A percentile compares a stretch with the other conserved stretches of the same genome.
Conservation (phyloP, 92 coral and sea anemone genomes). For the Scolanthus callimorphus region DNA sequence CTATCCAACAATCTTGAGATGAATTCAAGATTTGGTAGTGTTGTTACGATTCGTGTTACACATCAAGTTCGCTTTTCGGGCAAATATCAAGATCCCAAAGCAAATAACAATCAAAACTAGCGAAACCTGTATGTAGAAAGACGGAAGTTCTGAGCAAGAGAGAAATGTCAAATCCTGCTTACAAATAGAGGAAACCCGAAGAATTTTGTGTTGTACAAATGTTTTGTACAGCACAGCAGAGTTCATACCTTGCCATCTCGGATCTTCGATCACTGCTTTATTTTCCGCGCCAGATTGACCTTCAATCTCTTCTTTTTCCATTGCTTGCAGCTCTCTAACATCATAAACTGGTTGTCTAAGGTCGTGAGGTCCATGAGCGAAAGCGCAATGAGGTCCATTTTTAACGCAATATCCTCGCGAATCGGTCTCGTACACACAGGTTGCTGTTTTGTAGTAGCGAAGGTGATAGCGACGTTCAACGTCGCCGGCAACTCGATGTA, state of each 20-base stretch:
- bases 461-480: conserved; percentile 99
- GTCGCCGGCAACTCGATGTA: conserved; percentile 99
- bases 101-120: too few relatives aligned
- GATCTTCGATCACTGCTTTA: conserved; percentile 97
- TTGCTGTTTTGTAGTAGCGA: conserved; percentile 99
- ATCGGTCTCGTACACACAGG: conserved; percentile 99
- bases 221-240: too few relatives aligned
- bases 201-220: too few relatives aligned
- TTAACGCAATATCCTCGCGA: conserved; percentile 98
- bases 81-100: too few relatives aligned
- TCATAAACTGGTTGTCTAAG: conserved; percentile 98
- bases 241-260: conserved; percentile 99
- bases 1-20: too few relatives aligned
- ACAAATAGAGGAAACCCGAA: too few relatives aligned
- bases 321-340: conserved; percentile 95
- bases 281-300: conserved; percentile 87
- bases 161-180: too few relatives aligned
- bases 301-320: conserved; percentile 96
- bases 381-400: conserved; percentile 99
- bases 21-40: too few relatives aligned
- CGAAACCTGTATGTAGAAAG: too few relatives aligned
- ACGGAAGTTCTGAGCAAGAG: too few relatives aligned
- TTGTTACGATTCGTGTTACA: too few relatives aligned
- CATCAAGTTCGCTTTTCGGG: too few relatives aligned
- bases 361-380: conserved; percentile 99